Evolutionary conservation across 2,888 invertebrate genomes (phyloP), one percentile per base, ranked within the genome.

Genomic region (Polydrusus pterygomalis): DNA sequence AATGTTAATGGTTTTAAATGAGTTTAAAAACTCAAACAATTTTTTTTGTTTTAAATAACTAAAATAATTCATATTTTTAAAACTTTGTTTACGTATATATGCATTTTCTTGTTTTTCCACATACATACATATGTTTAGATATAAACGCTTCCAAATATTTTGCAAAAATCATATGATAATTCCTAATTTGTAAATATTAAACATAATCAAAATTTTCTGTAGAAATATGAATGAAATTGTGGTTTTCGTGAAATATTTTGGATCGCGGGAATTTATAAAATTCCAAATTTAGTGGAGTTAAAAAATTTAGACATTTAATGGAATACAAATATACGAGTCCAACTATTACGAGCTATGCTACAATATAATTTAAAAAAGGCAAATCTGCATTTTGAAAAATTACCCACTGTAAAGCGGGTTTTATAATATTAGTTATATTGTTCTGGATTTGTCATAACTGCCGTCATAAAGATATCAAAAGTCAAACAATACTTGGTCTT

Each of bases 191-290:
- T 74, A 74, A 20, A 74, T 74, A 74, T 6, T 38, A 58, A 67
- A 68, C 60, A 74, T 74, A 74, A 74, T 74, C 73, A 74, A 74
- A 74, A 74, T 74, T 67, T 74, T 74, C 67, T 74, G 68, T 74
- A 74, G 73, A 60, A 68, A 64, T 56, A 15, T 54, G 45, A 49
- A 49, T 63, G 40, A 45, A 20, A 45, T 11, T 11, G 11, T 56
- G 45, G 10, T 45, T 58, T 34, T 40, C 25, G 47, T 69, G 20
- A 58, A 69, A 58, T 30, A 56, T 25, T 69, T 45, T 15, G 17
- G 40, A 54, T 40, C 38, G 30, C 11, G 38, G 10, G 5, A 38
- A 34, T 34, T 17, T 54, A 38, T 49, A 40, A 40, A 68, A 51
- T 38, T 68, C 54, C 10, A 58, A 47, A 58, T 60, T 56, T n/a